A percentile compares a stretch with the other conserved stretches of the same genome.
Conservation (phyloP, 2,797 vertebrate species). For the Pelodytes ibericus region DNA sequence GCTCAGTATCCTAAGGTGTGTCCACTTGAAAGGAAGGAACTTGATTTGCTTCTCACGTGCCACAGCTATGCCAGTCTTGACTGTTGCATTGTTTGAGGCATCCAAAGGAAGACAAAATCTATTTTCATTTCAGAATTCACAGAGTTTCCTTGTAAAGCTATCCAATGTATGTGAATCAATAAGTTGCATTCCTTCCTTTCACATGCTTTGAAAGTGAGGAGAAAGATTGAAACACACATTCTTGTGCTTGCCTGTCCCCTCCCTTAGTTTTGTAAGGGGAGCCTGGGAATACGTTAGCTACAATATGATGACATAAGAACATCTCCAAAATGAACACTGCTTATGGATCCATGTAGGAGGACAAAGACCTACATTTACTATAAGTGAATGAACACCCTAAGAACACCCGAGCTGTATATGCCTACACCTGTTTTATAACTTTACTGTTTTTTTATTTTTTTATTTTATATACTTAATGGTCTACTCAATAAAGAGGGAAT, state of each 20-base stretch:
- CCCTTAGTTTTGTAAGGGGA: background rate
- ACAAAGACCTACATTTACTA: too few relatives aligned
- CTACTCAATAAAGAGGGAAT: too few relatives aligned
- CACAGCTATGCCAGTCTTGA: background rate
- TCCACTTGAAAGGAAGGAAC: background rate
- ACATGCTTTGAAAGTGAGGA: background rate
- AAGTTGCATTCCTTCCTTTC: background rate
- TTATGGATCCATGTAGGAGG: too few relatives aligned
- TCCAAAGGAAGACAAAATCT: background rate
- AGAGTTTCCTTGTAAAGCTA: background rate
- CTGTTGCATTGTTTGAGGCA: background rate
- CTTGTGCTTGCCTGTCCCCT: background rate
- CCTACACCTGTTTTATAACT: too few relatives aligned
- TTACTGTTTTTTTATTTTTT: too few relatives aligned
- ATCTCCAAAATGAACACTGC: too few relatives aligned
- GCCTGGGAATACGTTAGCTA: background rate
- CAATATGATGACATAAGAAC: too few relatives aligned
- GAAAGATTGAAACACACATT: background rate
- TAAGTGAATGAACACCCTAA: too few relatives aligned
- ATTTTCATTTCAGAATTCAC: background rate
- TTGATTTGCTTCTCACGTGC: background rate
- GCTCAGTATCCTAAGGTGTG: too few relatives aligned
- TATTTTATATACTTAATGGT: too few relatives aligned
- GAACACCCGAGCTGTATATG: too few relatives aligned
- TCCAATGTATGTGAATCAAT: constrained; percentile 9